Percentiles rank a stretch among this genome's conserved stretches.
Conservation (phyloP, 2,888 invertebrate species). For the Polymixis lichenea region DNA sequence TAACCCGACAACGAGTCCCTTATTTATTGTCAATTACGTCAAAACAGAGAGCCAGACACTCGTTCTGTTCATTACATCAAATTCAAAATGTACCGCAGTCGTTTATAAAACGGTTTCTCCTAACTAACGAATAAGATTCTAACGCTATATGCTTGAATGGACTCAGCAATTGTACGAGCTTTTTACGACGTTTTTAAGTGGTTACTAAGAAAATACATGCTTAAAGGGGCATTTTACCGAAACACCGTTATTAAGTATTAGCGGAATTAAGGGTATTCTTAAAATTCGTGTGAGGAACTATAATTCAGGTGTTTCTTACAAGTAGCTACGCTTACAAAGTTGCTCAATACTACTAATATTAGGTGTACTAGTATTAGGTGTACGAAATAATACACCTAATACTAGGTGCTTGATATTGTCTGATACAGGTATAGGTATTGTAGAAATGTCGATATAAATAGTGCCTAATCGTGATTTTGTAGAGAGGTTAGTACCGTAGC, state of each 20-base stretch:
- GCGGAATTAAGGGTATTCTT: conserved; percentile 46
- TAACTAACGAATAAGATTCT: conserved; percentile 34
- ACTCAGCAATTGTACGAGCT: conserved; percentile 23
- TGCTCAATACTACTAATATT: conserved; percentile 67
- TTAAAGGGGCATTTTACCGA: conserved; percentile 24
- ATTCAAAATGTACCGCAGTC: conserved; percentile 21
- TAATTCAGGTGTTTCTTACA: conserved; percentile 52
- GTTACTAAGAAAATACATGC: conserved; percentile 25
- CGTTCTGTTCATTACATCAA: conserved; percentile 45
- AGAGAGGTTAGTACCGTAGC: conserved; percentile 82
- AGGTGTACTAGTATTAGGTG: too few relatives aligned
- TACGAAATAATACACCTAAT: too few relatives aligned
- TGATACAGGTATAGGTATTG: conserved; percentile 77
- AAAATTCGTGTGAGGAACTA: conserved; percentile 55
- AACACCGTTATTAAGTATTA: conserved; percentile 46
- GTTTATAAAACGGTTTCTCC: conserved; percentile 38
- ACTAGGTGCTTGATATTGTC: conserved; percentile 72
- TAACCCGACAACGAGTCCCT: conserved; percentile 71
- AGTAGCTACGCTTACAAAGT: conserved; percentile 57
- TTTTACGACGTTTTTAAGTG: conserved; percentile 36
- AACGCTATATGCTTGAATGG: conserved; percentile 32
- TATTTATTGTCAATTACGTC: conserved; percentile 71
- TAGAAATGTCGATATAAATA: conserved; percentile 85
- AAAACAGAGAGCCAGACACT: conserved; percentile 56
- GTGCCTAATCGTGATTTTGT: conserved; percentile 87